A percentile compares a stretch with the other conserved stretches of the same genome.
phyloP scores from a whole-genome alignment of 2,888 invertebrate genomes.

The Acholoe squamosa region DNA sequence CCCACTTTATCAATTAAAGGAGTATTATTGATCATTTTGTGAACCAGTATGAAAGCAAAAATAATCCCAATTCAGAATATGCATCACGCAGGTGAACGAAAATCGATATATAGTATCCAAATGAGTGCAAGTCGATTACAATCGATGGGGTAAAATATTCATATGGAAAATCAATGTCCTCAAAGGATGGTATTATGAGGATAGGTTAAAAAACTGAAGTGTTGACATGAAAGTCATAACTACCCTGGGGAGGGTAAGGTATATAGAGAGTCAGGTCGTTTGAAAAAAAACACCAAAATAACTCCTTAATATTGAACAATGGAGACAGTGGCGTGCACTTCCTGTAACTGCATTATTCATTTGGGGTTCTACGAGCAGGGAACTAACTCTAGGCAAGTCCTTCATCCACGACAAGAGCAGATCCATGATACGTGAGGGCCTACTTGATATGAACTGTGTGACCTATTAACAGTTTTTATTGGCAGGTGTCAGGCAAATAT shows the following conservation, averaged over 20 bases:
- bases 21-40: background rate
- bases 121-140: constrained; percentile 36
- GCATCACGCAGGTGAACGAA: background rate
- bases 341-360: background rate
- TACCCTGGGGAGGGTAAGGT: background rate
- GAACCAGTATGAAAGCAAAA: background rate
- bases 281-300: no score
- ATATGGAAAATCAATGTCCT: constrained; percentile 17
- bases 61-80: background rate
- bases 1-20: background rate
- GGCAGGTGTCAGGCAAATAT: constrained; percentile 42
- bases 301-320: constrained; percentile 13
- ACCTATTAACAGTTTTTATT: constrained; percentile 32
- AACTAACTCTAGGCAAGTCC: background rate
- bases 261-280: background rate
- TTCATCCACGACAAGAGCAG: background rate
- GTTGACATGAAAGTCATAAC: background rate
- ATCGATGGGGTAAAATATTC: constrained; percentile 40
- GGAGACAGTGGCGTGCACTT: background rate
- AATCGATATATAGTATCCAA: constrained; percentile 30
- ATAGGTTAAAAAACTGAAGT: background rate
- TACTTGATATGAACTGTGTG: background rate
- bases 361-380: background rate
- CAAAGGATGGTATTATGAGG: background rate
- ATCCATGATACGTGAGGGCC: background rate